phyloP scores from a whole-genome alignment of 2,113 vertebrate genomes.

The Lepus timidus region DNA sequence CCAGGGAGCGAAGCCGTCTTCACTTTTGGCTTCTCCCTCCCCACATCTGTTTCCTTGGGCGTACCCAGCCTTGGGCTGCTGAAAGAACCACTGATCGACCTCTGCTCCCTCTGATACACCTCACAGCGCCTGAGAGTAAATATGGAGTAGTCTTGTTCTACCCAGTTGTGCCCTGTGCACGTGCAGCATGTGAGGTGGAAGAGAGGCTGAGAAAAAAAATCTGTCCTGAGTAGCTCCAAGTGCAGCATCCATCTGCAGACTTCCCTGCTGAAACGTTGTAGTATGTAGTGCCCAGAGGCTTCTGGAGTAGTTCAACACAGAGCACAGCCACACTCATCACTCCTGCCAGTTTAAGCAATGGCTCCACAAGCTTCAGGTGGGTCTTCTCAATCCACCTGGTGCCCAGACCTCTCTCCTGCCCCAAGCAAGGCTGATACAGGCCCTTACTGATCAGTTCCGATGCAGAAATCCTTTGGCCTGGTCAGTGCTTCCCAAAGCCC shows the following conservation, averaged over 20 bases:
- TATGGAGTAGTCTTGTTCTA: fast-evolving
- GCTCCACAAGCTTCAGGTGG: not conserved
- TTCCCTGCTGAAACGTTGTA: not conserved
- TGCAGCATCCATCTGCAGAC: not conserved
- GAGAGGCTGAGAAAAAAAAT: not conserved
- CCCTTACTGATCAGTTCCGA: not conserved
- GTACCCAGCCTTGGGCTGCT: not conserved
- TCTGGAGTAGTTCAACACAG: not conserved
- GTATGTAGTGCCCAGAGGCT: not conserved
- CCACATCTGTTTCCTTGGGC: not conserved
- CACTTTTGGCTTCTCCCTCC: not conserved
- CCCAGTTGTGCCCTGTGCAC: too few species aligned
- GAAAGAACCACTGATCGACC: not conserved
- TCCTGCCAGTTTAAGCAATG: not conserved
- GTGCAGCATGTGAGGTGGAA: fast-evolving
- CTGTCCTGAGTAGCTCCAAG: not conserved
- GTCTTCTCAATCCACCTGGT: not conserved
- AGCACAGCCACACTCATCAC: not conserved
- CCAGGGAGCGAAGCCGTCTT: not conserved
- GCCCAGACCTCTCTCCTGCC: not conserved
- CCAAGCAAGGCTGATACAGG: not conserved
- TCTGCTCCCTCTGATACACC: not conserved
- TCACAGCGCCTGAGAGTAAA: not conserved
- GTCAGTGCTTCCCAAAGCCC: not conserved
- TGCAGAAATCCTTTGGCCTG: not conserved